These are phyloP conservation scores for Polyodon spathula DNA, from an alignment of 2,113 vertebrate genomes.

Conservation along the genomic window DNA sequence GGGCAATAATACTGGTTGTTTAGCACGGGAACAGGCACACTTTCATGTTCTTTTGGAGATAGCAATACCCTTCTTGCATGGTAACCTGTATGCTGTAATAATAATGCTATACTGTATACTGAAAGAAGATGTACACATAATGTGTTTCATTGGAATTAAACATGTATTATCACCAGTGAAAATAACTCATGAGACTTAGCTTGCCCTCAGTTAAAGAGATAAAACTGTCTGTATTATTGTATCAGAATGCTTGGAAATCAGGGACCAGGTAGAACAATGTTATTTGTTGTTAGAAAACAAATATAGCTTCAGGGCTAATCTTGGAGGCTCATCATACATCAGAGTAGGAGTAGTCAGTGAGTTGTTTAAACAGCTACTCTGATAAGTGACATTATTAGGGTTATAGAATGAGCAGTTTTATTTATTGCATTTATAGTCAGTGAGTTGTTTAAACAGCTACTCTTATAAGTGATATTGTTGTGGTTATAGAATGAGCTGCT, in stretches of 20 bases:
- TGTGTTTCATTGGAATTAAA: too few relatives aligned
- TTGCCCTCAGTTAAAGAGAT: too few relatives aligned
- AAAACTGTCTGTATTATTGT: too few relatives aligned
- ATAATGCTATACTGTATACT: too few relatives aligned
- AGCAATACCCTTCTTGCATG: too few relatives aligned
- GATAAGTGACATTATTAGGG: slow-evolving; percentile 3
- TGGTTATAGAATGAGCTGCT: neutral
- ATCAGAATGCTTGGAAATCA: neutral
- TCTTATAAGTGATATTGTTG: neutral
- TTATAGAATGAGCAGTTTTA: neutral
- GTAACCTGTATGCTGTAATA: too few relatives aligned
- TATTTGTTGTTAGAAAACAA: neutral
- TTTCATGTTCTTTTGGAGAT: too few relatives aligned
- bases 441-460: neutral
- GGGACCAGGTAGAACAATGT: neutral
- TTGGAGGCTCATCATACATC: neutral
- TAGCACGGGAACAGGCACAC: too few relatives aligned
- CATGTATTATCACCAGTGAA: too few relatives aligned
- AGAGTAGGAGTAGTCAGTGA: neutral
- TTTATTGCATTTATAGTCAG: neutral
- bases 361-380: neutral
- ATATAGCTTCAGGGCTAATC: neutral
- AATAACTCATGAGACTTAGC: too few relatives aligned
- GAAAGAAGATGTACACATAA: too few relatives aligned
- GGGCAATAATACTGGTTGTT: too few relatives aligned